Base-by-base conservation (phyloP, 1,140 invertebrate genomes). In the Brachystomella parvula region DNA sequence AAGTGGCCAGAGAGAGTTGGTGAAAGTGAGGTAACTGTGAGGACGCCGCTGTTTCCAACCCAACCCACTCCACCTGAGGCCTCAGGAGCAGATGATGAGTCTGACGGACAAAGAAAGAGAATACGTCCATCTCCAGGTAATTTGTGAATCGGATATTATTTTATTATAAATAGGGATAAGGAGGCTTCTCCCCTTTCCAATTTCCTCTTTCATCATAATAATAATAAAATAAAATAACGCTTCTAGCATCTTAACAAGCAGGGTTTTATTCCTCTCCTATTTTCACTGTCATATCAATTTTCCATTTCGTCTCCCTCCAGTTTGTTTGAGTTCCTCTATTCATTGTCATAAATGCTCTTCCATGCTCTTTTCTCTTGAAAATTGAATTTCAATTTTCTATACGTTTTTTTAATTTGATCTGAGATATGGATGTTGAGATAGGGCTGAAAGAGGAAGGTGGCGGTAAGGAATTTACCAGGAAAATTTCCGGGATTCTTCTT, bases 1-100 rank as follows among this genome's bases (percentile, higher is more conserved):
- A 53, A 65, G 47, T 29, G 64, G 56, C 24, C 31, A 62, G 61
- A 65, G 31, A 15, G 64, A 33, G n/a, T 32, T 58, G n/a, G 64
- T 32, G 31, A 56, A 39, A 32, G 53, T 30, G 64, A 35, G 15
- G 64, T 65, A 2, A 65, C 64, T 2, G n/a, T 65, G 2, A 65
- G 33, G 24, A 53, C 64, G 39, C 56, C 64, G 1, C 21, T 65
- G 9, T 60, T 32, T n/a, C 56, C 57, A 1, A 58, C 64, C 2
- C 28, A 29, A 35, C 3, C 29, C 6, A 15, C 15, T 9, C 58
- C 28, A 31, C 53, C n/a, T 9, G 12, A 9, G 28, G 24, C 9
- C 6, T 17, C 3, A 33, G 32, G 24, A 19, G 58, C 3, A 12
- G 12, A 12, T 30, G 58, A 60, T 21, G 53, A 57, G 15, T 6